phyloP scores from a whole-genome alignment of 1,140 invertebrate genomes.

The Ptiloglossa arizonensis region DNA sequence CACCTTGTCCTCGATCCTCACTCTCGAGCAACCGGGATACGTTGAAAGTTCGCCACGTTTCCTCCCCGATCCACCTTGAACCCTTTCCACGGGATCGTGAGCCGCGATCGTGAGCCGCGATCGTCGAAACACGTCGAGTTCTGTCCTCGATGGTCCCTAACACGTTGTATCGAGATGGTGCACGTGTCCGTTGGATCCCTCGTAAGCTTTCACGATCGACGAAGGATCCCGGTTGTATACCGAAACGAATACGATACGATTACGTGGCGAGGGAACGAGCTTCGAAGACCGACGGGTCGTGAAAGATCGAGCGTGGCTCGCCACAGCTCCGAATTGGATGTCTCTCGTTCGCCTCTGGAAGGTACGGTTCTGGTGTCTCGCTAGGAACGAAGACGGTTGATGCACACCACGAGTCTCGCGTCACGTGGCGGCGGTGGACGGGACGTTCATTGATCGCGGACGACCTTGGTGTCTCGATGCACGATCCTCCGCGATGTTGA shows the following conservation, averaged over 20 bases:
- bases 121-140: no score
- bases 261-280: neutral
- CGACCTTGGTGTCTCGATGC: conserved; percentile 55
- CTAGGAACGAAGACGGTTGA: no score
- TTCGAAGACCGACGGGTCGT: neutral
- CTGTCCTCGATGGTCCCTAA: no score
- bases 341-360: no score
- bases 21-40: conserved; percentile 17
- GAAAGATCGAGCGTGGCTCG: neutral
- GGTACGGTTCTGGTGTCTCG: no score
- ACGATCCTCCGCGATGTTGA: conserved; percentile 27
- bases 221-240: no score
- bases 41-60: conserved; percentile 12
- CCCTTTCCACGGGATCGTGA: neutral
- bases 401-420: conserved; percentile 34
- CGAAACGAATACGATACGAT: neutral
- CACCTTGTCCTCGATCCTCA: neutral
- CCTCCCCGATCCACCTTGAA: neutral
- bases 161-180: no score
- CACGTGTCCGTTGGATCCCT: no score
- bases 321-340: no score
- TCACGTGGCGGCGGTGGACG: conserved; percentile 72
- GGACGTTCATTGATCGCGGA: conserved; percentile 55
- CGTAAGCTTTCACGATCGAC: no score
- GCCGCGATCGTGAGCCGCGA: neutral